These are phyloP conservation scores for Enteromius anoplus DNA, from an alignment of 2,797 vertebrate genomes.

Conservation along the genomic window DNA sequence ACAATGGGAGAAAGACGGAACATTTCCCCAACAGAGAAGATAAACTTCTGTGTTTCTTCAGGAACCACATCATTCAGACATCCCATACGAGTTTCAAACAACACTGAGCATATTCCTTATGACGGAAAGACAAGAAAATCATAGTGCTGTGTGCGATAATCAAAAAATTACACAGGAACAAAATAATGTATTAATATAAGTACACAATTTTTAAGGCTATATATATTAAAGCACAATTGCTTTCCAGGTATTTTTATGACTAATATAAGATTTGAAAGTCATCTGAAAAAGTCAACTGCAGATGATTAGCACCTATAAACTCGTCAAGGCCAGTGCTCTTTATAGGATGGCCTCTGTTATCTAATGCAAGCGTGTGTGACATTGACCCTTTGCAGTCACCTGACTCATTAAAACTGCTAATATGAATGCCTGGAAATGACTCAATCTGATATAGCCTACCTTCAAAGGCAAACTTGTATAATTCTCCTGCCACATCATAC, in stretches of 20 bases:
- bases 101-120: slow-evolving; percentile 76
- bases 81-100: slow-evolving; percentile 81
- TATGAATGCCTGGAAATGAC: background rate
- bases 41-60: slow-evolving; percentile 79
- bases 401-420: background rate
- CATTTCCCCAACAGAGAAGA: slow-evolving; percentile 82
- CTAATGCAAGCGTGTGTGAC: background rate
- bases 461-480: slow-evolving; percentile 86
- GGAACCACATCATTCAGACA: slow-evolving; percentile 76
- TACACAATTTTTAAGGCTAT: background rate
- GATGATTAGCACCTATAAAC: background rate
- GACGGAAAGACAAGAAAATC: background rate
- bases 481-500: slow-evolving; percentile 74
- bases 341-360: background rate
- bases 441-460: slow-evolving; percentile 65
- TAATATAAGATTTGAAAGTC: background rate
- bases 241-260: background rate
- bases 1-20: slow-evolving; percentile 73
- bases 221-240: background rate
- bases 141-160: background rate
- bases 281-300: background rate
- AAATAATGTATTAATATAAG: background rate
- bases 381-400: slow-evolving; percentile 6
- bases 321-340: slow-evolving; percentile 7
- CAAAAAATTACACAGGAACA: background rate